Evolutionary conservation across 2,113 vertebrate species (phyloP).

Genomic region (Mormyrus iriodes): DNA sequence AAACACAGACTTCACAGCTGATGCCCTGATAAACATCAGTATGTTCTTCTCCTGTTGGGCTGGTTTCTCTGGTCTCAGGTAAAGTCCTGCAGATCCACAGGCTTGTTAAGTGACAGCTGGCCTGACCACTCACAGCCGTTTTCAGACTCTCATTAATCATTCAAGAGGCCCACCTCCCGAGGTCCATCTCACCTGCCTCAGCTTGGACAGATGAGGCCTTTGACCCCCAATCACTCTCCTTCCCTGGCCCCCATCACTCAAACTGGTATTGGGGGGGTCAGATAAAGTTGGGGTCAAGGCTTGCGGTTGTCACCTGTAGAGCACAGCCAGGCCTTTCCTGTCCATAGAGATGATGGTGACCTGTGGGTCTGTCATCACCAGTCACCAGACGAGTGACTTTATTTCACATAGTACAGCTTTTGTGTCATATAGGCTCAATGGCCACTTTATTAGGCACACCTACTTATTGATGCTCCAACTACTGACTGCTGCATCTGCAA

Average conservation of each 20-base stretch:
- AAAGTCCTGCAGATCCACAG: not conserved
- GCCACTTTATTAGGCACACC: not conserved
- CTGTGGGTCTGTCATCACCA: not conserved
- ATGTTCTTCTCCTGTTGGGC: not conserved
- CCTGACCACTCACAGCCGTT: not conserved
- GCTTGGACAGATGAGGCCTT: conserved; percentile 12
- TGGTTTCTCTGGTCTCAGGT: not conserved
- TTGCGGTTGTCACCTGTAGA: not conserved
- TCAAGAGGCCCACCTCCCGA: not conserved
- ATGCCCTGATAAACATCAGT: not conserved
- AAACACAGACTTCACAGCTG: not conserved
- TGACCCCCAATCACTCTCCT: not conserved
- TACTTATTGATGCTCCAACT: not conserved
- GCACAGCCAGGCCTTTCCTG: not conserved
- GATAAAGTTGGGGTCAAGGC: not conserved
- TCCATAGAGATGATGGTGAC: not conserved
- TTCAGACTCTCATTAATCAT: conserved; percentile 12
- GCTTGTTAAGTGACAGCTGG: conserved; percentile 10
- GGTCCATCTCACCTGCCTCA: not conserved
- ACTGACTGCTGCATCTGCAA: not conserved
- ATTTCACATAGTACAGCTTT: not conserved
- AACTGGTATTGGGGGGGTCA: too few relatives aligned
- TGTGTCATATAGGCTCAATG: not conserved
- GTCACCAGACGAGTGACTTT: not conserved
- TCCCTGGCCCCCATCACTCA: conserved; percentile 7